Evolutionary conservation across 2,888 invertebrate species (phyloP).

Genomic region (Melanargia galathea): DNA sequence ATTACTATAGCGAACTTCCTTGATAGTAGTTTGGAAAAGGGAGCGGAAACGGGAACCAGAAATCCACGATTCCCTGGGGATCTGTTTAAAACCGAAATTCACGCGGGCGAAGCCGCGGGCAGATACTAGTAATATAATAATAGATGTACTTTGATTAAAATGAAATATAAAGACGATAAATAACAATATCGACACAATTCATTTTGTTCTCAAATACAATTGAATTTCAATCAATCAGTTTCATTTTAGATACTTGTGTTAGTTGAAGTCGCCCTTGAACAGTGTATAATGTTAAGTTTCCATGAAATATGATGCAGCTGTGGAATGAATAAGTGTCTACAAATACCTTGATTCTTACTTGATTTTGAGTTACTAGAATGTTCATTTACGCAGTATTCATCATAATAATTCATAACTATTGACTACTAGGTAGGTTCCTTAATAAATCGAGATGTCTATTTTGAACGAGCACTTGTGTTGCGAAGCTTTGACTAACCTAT

Average conservation of each 20-base stretch:
- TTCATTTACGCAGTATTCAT: conserved; percentile 12
- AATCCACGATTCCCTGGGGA: too few species aligned
- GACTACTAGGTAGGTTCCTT: neutral
- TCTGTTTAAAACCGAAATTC: too few species aligned
- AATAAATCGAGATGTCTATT: conserved; percentile 2
- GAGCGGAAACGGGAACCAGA: too few species aligned
- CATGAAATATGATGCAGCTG: conserved; percentile 28
- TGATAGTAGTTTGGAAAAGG: too few species aligned
- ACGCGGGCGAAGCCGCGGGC: too few species aligned
- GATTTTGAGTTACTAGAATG: conserved; percentile 2
- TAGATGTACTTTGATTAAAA: neutral
- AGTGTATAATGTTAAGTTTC: conserved; percentile 22
- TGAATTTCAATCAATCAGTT: conserved; percentile 38
- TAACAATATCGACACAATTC: conserved; percentile 27
- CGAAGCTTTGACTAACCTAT: neutral
- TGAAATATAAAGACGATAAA: neutral
- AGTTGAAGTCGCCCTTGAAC: conserved; percentile 36
- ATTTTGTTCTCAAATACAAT: conserved; percentile 35
- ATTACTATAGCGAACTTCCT: too few species aligned
- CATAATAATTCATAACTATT: conserved; percentile 16
- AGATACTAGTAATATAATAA: too few species aligned
- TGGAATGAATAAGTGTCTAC: conserved; percentile 13
- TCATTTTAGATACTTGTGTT: conserved; percentile 32
- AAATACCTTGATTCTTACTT: conserved; percentile 11
- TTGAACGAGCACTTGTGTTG: neutral